Evolutionary conservation across 2,888 invertebrate species (phyloP), one percentile per base, ranked within the genome.

Genomic region (Nemapogon koenigi): DNA sequence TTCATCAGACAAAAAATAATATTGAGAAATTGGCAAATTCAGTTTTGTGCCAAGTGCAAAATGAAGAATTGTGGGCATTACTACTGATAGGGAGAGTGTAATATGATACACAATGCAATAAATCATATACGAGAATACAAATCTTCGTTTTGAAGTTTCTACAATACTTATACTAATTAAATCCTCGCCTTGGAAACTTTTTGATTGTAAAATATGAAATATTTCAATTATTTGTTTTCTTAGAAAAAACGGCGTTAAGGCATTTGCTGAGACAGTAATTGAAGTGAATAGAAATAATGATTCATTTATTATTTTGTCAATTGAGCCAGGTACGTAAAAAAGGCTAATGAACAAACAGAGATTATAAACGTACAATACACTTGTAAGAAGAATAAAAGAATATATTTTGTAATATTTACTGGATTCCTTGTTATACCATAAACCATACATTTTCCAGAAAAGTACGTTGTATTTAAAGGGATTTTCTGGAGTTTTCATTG

Each of bases 11-110:
- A 75, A 49, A 45, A 75, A 75, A 47, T 65, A 68, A 48, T 69
- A 75, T 46, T 61, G 59, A 45, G 64, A 68, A 43, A 73, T 51
- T 2, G 73, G 72, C 37, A 73, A 49, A 32, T 60, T 54, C 14
- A 60, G 35, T 8, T 51, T 43, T 2, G 51, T 51, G 13, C 49
- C 48, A 18, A 55, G 52, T 38, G 67, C 41, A 1, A 60, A 47
- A 47, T 58, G 43, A 2, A 49, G 14, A 3, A 64, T 17, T 41
- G 65, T 39, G 2, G 68, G 63, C 4, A 56, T 39, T 8, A 67
- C 31, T 3, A 61, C 52, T 49, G 53, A 49, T 2, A 44, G 49
- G 0, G 46, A 43, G 49, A 52, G 71, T 10, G 56, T 46, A 1
- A 57, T 18, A 41, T 65, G 50, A 3, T 57, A 60, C 11, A 55